Conservation (phyloP, 2,888 invertebrate species). For the Hymenopus coronatus region DNA sequence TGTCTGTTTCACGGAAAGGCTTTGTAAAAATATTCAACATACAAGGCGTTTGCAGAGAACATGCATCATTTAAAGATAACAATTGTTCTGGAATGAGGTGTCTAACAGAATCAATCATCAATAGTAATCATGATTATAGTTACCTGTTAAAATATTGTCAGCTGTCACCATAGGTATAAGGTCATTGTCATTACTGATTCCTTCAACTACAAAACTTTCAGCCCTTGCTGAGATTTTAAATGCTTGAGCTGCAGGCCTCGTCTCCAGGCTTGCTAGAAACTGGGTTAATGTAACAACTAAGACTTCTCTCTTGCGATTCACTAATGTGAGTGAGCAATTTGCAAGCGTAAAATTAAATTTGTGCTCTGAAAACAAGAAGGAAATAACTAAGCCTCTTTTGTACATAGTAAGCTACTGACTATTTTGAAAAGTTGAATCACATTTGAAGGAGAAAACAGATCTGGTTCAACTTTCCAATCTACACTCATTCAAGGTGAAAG, state of each 20-base stretch:
- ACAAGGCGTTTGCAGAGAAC: not conserved
- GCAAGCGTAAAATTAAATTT: constrained; percentile 73
- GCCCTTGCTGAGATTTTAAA: constrained; percentile 67
- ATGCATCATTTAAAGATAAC: too few relatives aligned
- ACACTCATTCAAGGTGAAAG: too few relatives aligned
- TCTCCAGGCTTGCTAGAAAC: constrained; percentile 65
- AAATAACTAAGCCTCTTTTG: not conserved
- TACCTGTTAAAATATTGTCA: constrained; percentile 53
- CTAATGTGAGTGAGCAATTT: constrained; percentile 66
- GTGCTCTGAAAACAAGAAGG: constrained; percentile 57
- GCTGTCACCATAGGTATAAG: constrained; percentile 66
- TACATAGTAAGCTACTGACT: not conserved
- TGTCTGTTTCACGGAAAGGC: not conserved
- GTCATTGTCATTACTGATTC: constrained; percentile 68
- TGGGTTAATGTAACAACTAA: constrained; percentile 70
- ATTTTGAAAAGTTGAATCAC: not conserved
- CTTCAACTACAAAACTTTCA: constrained; percentile 74
- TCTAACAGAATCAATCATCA: too few relatives aligned
- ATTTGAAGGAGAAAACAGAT: too few relatives aligned
- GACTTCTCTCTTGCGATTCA: constrained; percentile 67
- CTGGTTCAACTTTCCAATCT: too few relatives aligned
- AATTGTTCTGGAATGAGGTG: too few relatives aligned
- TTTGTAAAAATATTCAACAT: not conserved
- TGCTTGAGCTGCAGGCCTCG: constrained; percentile 63
- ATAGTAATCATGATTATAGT: not conserved